Evolutionary conservation across 2,113 vertebrate species (phyloP).

Genomic region (Muntiacus reevesi): DNA sequence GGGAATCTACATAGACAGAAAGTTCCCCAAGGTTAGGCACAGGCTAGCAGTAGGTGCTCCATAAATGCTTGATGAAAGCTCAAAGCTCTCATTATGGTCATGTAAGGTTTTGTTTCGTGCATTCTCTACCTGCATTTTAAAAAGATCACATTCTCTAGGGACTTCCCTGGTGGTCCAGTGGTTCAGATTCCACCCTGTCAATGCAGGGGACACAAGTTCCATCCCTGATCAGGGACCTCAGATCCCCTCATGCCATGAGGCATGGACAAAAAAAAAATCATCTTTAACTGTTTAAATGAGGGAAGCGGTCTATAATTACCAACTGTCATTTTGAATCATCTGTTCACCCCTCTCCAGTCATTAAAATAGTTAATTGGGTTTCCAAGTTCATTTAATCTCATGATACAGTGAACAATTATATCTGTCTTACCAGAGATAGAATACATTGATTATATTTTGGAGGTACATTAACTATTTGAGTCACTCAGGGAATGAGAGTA

Average conservation of each 20-base stretch:
- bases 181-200: neutral
- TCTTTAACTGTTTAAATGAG: neutral
- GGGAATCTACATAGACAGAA: neutral
- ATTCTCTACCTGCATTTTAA: neutral
- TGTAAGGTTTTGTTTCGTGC: rapidly evolving
- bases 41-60: neutral
- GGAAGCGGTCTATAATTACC: neutral
- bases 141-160: neutral
- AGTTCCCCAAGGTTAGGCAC: neutral
- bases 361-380: neutral
- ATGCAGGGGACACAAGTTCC: neutral
- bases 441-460: neutral
- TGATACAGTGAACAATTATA: neutral
- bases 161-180: neutral
- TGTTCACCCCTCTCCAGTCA: neutral
- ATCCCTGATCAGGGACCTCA: neutral
- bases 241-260: neutral
- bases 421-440: neutral
- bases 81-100: neutral
- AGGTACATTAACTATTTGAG: neutral
- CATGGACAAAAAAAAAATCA: neutral
- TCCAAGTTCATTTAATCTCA: slow-evolving; percentile 23
- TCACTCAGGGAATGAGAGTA: neutral
- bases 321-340: neutral
- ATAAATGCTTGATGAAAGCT: neutral